Evolutionary conservation across 2,113 vertebrate species (phyloP).

Genomic region (Zingel zingel): DNA sequence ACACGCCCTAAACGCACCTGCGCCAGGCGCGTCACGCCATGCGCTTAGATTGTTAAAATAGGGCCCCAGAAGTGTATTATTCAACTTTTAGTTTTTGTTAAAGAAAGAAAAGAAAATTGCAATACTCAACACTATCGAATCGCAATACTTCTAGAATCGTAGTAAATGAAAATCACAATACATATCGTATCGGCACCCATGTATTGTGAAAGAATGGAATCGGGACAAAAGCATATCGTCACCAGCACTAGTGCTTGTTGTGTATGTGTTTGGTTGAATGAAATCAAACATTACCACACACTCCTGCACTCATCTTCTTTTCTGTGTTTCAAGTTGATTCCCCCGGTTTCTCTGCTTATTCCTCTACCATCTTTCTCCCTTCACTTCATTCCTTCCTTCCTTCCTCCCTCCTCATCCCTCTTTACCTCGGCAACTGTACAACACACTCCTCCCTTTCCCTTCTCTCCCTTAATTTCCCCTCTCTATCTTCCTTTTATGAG

Average conservation of each 20-base stretch:
- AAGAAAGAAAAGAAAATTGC: no score
- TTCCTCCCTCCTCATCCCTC: conserved; percentile 11
- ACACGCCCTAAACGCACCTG: no score
- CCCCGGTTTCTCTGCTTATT: background rate
- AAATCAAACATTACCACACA: background rate
- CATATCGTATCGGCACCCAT: no score
- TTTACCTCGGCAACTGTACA: background rate
- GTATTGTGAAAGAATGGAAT: no score
- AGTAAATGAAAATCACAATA: no score
- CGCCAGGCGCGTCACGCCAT: no score
- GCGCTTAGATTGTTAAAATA: no score
- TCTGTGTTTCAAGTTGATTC: conserved; percentile 4
- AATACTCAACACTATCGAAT: no score
- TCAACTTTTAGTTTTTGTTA: no score
- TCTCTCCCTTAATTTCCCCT: background rate
- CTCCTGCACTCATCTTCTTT: conserved; percentile 3
- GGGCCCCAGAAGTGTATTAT: no score
- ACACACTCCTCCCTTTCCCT: background rate
- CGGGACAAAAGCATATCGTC: no score
- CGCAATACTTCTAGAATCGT: no score
- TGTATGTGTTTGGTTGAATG: background rate
- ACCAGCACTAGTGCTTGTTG: background rate
- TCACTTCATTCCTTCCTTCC: background rate
- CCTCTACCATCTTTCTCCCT: background rate
- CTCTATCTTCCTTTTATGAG: conserved; percentile 56